Conservation (phyloP, 2,797 vertebrate genomes). For the Carapus acus region DNA sequence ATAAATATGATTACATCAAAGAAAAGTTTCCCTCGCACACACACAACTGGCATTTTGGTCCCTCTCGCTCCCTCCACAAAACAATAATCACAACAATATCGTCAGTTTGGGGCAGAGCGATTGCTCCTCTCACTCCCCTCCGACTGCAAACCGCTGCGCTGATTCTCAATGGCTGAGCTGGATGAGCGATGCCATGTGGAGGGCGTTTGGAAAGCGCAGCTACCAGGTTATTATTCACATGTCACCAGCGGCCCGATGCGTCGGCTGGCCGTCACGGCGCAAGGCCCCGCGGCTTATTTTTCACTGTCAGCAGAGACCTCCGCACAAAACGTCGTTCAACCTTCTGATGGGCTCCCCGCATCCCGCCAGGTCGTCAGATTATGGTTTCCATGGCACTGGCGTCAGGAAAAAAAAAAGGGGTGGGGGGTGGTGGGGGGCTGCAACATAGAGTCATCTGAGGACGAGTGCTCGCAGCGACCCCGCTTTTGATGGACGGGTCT, state of each 20-base stretch:
- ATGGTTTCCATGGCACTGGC: slow-evolving; percentile 51
- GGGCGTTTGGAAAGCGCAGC: slow-evolving; percentile 43
- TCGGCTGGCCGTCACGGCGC: slow-evolving; percentile 47
- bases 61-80: slow-evolving; percentile 24
- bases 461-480: slow-evolving; percentile 44
- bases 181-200: slow-evolving; percentile 63
- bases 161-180: slow-evolving; percentile 63
- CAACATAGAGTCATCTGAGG: slow-evolving; percentile 58
- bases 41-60: not conserved
- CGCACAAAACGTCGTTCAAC: slow-evolving; percentile 32
- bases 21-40: slow-evolving; percentile 18
- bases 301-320: slow-evolving; percentile 24
- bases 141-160: slow-evolving; percentile 56
- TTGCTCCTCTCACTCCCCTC: slow-evolving; percentile 35
- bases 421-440: slow-evolving; percentile 36
- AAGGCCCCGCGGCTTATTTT: slow-evolving; percentile 40
- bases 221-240: slow-evolving; percentile 64
- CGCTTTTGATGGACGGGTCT: slow-evolving; percentile 40
- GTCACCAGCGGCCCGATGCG: slow-evolving; percentile 67
- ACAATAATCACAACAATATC: slow-evolving; percentile 25
- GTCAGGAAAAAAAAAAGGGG: slow-evolving; percentile 43
- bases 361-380: slow-evolving; percentile 32
- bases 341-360: slow-evolving; percentile 39
- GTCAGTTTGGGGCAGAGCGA: slow-evolving; percentile 44
- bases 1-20: slow-evolving; percentile 1